A percentile compares a stretch with the other conserved stretches of the same genome.
phyloP scores from a whole-genome alignment of 2,797 vertebrate species.

The Phrynocephalus guinanensis region DNA sequence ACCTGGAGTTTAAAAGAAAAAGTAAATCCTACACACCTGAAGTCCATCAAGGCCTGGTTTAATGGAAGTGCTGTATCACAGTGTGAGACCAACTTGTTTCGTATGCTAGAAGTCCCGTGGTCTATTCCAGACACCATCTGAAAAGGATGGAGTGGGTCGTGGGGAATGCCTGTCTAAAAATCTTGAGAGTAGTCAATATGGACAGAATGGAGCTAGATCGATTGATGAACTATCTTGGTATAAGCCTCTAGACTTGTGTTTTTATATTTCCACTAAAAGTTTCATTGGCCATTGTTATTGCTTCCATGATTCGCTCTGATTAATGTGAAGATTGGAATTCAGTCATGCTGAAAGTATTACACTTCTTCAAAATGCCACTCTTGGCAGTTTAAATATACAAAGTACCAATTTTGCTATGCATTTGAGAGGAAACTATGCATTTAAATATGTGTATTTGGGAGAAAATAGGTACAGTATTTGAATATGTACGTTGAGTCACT shows the following conservation, averaged over 20 bases:
- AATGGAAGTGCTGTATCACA: no score
- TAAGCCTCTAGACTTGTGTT: not conserved
- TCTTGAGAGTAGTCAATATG: not conserved
- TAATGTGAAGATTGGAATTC: not conserved
- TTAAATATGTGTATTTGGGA: not conserved
- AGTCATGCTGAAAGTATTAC: no score
- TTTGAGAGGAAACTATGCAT: not conserved
- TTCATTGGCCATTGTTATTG: not conserved
- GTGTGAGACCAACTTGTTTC: no score
- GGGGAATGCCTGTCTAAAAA: not conserved
- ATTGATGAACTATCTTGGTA: not conserved
- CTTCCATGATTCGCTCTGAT: not conserved
- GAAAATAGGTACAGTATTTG: not conserved
- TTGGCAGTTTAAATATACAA: not conserved
- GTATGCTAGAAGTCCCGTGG: not conserved
- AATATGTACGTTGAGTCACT: not conserved
- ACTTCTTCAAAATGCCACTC: not conserved
- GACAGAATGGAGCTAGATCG: not conserved
- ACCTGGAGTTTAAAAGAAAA: no score
- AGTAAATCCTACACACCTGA: no score
- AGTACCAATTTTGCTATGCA: not conserved
- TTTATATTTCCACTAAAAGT: not conserved
- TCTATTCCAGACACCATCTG: not conserved
- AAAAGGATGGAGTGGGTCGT: not conserved
- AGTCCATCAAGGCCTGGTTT: no score